Conservation (phyloP, 1,140 invertebrate genomes). For the Eumaeus atala region DNA sequence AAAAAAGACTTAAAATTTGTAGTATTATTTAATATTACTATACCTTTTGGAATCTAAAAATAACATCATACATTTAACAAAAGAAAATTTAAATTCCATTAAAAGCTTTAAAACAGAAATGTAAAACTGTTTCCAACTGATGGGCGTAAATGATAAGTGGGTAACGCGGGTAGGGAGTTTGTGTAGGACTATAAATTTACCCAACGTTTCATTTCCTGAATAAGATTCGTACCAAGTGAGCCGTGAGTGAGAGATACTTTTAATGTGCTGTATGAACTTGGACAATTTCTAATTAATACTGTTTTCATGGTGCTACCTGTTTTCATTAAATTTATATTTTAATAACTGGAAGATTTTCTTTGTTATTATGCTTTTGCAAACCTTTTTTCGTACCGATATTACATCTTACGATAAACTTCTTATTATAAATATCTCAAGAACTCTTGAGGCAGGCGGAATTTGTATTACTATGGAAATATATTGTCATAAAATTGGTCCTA, state of each 20-base stretch:
- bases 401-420: too few relatives aligned
- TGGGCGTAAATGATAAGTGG: slow-evolving; percentile 54
- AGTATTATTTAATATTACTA: background rate
- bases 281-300: too few relatives aligned
- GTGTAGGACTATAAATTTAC: slow-evolving; percentile 47
- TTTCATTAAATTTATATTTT: too few relatives aligned
- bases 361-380: background rate
- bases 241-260: slow-evolving; percentile 15
- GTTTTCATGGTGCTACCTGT: too few relatives aligned
- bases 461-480: too few relatives aligned
- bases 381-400: too few relatives aligned
- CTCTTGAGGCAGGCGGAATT: too few relatives aligned
- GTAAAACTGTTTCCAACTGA: slow-evolving; percentile 32
- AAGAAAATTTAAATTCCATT: slow-evolving; percentile 27
- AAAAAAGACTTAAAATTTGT: too few relatives aligned
- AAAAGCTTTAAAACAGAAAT: slow-evolving; percentile 28
- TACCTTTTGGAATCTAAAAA: background rate
- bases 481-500: too few relatives aligned
- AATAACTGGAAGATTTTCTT: slow-evolving; percentile 1
- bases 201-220: slow-evolving; percentile 56
- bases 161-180: slow-evolving; percentile 41
- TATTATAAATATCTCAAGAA: too few relatives aligned
- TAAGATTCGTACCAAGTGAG: slow-evolving; percentile 39
- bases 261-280: slow-evolving; percentile 13
- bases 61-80: background rate